Conservation (phyloP, 2,888 invertebrate genomes). For the Hypselothyrea guttata region DNA sequence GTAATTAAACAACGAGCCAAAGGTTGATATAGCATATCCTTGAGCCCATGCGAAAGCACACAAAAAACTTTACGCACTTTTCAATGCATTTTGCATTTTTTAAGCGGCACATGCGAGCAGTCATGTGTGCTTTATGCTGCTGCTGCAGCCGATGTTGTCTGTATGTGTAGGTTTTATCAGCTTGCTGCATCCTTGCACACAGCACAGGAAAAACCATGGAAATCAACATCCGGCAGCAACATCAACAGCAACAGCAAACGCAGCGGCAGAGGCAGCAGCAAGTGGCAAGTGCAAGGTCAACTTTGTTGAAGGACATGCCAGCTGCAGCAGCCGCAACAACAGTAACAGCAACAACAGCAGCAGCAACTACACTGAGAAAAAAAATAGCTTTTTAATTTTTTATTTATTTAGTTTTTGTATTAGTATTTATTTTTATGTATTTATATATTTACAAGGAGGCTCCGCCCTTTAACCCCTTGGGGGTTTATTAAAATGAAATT, state of each 20-base stretch:
- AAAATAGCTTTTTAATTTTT: no score
- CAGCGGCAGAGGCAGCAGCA: conserved; percentile 42
- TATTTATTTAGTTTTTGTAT: no score
- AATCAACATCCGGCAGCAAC: conserved; percentile 67
- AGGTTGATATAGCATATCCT: conserved; percentile 1
- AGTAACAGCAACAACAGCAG: conserved; percentile 23
- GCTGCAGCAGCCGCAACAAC: conserved; percentile 34
- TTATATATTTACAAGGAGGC: no score
- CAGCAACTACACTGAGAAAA: no score
- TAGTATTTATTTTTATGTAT: no score
- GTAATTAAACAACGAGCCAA: conserved; percentile 60
- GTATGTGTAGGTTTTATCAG: conserved; percentile 59
- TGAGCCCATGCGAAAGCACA: conserved; percentile 33
- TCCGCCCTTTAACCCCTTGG: no score
- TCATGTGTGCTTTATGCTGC: conserved; percentile 39
- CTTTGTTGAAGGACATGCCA: conserved; percentile 68
- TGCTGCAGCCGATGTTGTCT: conserved; percentile 7
- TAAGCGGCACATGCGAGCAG: conserved; percentile 65
- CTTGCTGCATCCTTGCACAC: conserved; percentile 57
- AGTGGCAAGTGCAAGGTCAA: conserved; percentile 76
- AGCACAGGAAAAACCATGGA: conserved; percentile 43
- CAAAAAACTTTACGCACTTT: conserved; percentile 60
- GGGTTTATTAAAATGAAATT: no score
- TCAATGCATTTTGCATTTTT: conserved; percentile 60
- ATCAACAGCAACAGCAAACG: conserved; percentile 13